Conservation (phyloP, 2,888 invertebrate genomes). For the Smittia sp. region DNA sequence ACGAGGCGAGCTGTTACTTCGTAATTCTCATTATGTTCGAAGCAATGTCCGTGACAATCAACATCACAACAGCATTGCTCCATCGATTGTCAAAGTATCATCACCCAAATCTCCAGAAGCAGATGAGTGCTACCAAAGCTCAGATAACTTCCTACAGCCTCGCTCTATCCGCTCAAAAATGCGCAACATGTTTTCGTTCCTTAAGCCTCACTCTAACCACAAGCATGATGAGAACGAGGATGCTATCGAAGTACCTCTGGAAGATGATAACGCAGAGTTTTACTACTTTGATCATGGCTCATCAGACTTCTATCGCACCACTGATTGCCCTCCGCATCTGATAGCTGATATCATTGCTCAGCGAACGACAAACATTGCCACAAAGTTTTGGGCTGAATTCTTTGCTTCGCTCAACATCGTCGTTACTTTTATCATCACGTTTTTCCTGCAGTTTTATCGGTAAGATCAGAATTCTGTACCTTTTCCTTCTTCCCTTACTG, state of each 20-base stretch:
- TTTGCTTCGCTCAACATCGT: conserved; percentile 63
- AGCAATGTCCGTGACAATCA: too few species aligned
- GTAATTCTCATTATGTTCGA: too few species aligned
- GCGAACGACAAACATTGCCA: conserved; percentile 59
- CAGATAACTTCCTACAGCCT: not conserved
- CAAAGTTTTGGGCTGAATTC: conserved; percentile 66
- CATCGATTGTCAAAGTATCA: not conserved
- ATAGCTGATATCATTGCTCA: conserved; percentile 59
- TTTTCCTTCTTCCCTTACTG: too few species aligned
- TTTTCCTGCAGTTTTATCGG: conserved; percentile 60
- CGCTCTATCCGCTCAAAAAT: not conserved
- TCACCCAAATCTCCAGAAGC: not conserved
- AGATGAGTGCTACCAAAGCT: not conserved
- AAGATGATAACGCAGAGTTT: conserved; percentile 45
- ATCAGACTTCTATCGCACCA: conserved; percentile 62
- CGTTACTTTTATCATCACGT: conserved; percentile 60
- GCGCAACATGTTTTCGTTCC: not conserved
- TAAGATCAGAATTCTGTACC: too few species aligned
- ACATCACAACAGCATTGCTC: not conserved
- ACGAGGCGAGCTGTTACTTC: too few species aligned
- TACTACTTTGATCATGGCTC: conserved; percentile 70
- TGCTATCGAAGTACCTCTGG: not conserved
- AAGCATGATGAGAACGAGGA: not conserved
- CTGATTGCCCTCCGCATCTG: conserved; percentile 61
- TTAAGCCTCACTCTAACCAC: not conserved